Percentiles rank a stretch among this genome's conserved stretches.
These are phyloP conservation scores for Erynnis tages DNA, from an alignment of 2,888 invertebrate genomes.

Conservation along the genomic window DNA sequence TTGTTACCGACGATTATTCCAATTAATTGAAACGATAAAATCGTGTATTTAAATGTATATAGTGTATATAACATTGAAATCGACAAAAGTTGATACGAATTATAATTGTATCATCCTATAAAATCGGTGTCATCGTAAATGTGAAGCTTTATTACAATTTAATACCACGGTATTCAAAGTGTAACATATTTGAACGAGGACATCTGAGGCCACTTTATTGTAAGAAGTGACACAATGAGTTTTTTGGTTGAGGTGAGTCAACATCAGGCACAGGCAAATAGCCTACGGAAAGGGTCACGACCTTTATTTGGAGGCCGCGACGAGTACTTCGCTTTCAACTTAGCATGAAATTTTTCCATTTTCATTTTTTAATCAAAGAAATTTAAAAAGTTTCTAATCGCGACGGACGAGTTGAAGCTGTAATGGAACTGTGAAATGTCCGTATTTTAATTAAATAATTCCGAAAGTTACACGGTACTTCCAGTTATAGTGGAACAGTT, in stretches of 20 bases:
- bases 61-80: too few relatives aligned
- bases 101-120: too few relatives aligned
- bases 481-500: slow-evolving; percentile 9
- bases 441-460: neutral
- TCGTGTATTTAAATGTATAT: too few relatives aligned
- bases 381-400: slow-evolving; percentile 20
- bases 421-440: neutral
- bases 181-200: neutral
- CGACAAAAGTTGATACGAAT: too few relatives aligned
- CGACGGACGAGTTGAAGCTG: slow-evolving; percentile 1
- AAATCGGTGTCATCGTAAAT: too few relatives aligned
- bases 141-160: too few relatives aligned
- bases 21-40: too few relatives aligned
- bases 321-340: slow-evolving; percentile 36
- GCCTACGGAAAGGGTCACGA: slow-evolving; percentile 69
- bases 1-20: too few relatives aligned
- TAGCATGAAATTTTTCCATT: slow-evolving; percentile 21
- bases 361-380: slow-evolving; percentile 4
- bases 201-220: slow-evolving; percentile 58
- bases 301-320: slow-evolving; percentile 60
- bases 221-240: slow-evolving; percentile 72
- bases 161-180: too few relatives aligned
- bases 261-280: slow-evolving; percentile 67
- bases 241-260: slow-evolving; percentile 67
- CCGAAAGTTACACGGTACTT: neutral